Base-by-base conservation (phyloP, 2,797 vertebrate species). In the Brachymystax lenok region DNA sequence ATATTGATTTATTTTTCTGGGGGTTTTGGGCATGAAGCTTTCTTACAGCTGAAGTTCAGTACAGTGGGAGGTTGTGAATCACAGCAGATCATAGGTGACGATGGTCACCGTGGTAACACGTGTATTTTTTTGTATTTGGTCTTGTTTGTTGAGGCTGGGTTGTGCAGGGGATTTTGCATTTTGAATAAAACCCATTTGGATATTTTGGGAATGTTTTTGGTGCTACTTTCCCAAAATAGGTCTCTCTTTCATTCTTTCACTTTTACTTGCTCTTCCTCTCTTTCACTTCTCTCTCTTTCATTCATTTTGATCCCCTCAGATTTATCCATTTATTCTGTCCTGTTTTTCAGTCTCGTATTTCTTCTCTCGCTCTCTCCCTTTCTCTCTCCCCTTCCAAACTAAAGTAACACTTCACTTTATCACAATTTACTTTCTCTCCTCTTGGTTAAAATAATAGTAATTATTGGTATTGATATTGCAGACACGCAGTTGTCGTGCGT, bases 151-250 rank as follows among this genome's bases (percentile, higher is more conserved):
- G 79, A 89, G 83, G 87, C 88, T 63, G 59, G n/a, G 28, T 13
- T 74, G 79, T 92, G 73, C 79, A 85, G 87, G 85, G 88, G 87
- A 89, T 82, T 21, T 82, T 83, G 69, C 84, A 79, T 92, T 92
- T 90, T 90, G 82, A 80, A 85, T 33, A 88, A 86, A 85, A 79
- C 79, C 82, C 79, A 80, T 61, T 61, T 21, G 71, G 83, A 86
- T 30, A 79, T 89, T 93, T 92, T 91, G 90, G 93, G 88, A 92
- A 88, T 90, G 91, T 95, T 94, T 92, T 94, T 94, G 94, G 94
- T 95, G 94, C 94, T 95, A 95, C 92, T 93, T 93, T 94, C 92
- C 93, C 92, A 91, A 88, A 91, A 93, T 89, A 79, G 79, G 87
- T 83, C 84, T 84, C 88, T 91, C 85, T 76, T 69, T 74, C 52